These are phyloP conservation scores for Nasonia vitripennis DNA, from an alignment of 1,140 invertebrate genomes.

Conservation along the genomic window DNA sequence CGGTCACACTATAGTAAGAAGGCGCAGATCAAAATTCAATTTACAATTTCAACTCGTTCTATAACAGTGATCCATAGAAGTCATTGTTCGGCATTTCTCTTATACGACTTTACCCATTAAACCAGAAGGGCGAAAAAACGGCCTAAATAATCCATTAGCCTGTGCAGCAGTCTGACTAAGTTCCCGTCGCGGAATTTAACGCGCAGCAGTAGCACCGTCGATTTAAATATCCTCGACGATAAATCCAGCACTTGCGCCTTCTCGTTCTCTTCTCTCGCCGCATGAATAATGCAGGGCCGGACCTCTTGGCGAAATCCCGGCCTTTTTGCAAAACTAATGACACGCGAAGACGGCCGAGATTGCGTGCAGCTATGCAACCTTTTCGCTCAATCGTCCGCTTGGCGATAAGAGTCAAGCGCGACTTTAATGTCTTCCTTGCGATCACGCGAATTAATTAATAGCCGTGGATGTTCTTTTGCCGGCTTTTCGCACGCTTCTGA, in stretches of 20 bases:
- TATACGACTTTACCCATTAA: too few relatives aligned
- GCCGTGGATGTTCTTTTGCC: not conserved
- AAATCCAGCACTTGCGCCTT: not conserved
- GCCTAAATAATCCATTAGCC: too few relatives aligned
- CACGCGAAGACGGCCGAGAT: not conserved
- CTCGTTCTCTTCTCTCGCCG: not conserved
- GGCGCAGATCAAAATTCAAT: not conserved
- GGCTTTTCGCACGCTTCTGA: not conserved
- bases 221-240: conserved; percentile 1
- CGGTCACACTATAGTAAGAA: not conserved
- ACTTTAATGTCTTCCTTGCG: conserved; percentile 10
- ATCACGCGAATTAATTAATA: conserved; percentile 14
- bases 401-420: not conserved
- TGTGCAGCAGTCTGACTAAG: too few relatives aligned
- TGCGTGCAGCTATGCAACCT: not conserved
- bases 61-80: too few relatives aligned
- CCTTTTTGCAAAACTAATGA: not conserved
- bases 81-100: too few relatives aligned
- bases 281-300: conserved; percentile 1
- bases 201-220: not conserved
- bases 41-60: too few relatives aligned
- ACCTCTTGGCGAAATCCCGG: not conserved
- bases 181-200: too few relatives aligned
- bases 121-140: too few relatives aligned
- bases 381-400: not conserved